These are phyloP conservation scores for Neoascia interrupta DNA, from an alignment of 2,888 invertebrate genomes.

Conservation along the genomic window DNA sequence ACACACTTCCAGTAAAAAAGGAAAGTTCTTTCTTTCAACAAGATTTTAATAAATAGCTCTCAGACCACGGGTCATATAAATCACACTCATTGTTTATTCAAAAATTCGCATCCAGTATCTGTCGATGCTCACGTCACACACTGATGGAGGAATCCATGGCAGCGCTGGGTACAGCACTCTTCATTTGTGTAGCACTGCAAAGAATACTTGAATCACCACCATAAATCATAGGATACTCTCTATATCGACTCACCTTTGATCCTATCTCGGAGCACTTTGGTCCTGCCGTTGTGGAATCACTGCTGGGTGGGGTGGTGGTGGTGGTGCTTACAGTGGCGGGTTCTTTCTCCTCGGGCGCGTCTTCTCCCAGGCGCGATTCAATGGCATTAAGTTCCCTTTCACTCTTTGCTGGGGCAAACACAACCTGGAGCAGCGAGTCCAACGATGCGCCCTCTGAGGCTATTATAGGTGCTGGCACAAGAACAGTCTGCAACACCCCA, in stretches of 20 bases:
- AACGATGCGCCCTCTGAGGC: neutral
- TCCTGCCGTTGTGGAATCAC: neutral
- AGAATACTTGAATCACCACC: neutral
- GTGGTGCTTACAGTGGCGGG: neutral
- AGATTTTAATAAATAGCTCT: too few relatives aligned
- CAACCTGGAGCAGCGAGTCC: constrained; percentile 7
- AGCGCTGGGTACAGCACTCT: constrained; percentile 76
- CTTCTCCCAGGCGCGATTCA: neutral
- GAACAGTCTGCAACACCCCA: neutral
- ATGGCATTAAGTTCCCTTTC: constrained; percentile 26
- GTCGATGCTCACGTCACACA: constrained; percentile 79
- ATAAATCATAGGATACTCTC: neutral
- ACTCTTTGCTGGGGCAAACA: constrained; percentile 22
- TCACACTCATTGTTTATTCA: too few relatives aligned
- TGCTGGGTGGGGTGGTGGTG: neutral
- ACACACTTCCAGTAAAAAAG: too few relatives aligned
- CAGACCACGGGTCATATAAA: too few relatives aligned
- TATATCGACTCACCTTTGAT: constrained; percentile 66
- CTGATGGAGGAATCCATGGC: constrained; percentile 76
- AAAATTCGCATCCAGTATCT: too few relatives aligned
- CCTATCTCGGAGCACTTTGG: constrained; percentile 70
- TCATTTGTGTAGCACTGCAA: constrained; percentile 74
- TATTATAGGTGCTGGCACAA: neutral
- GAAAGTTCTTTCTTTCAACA: too few relatives aligned
- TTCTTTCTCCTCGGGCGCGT: neutral